These are phyloP conservation scores for Resseliella maxima DNA, from an alignment of 2,888 invertebrate species.

Conservation along the genomic window DNA sequence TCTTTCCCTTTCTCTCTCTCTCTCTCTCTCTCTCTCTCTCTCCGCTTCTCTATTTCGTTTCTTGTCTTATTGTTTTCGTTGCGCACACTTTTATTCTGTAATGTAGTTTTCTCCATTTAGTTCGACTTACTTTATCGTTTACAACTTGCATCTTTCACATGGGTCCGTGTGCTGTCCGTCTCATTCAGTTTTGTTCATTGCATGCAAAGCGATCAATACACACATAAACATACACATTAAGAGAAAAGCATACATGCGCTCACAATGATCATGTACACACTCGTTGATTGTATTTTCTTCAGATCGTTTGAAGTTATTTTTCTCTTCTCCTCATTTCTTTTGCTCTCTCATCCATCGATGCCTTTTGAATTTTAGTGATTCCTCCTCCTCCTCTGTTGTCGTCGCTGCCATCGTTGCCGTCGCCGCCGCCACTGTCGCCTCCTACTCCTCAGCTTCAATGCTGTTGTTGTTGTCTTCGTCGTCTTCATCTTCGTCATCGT, in stretches of 20 bases:
- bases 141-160: constrained; percentile 35
- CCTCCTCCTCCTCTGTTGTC: too few relatives aligned
- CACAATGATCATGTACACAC: neutral
- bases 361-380: constrained; percentile 39
- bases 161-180: neutral
- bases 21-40: too few relatives aligned
- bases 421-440: too few relatives aligned
- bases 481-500: too few relatives aligned
- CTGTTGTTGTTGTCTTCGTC: too few relatives aligned
- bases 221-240: neutral
- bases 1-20: too few relatives aligned
- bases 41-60: too few relatives aligned
- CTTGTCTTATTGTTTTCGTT: constrained; percentile 45
- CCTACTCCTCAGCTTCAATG: too few relatives aligned
- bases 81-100: constrained; percentile 52
- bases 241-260: neutral
- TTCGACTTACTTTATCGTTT: neutral
- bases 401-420: too few relatives aligned
- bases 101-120: constrained; percentile 36
- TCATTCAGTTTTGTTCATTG: neutral
- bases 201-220: constrained; percentile 5
- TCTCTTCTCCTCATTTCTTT: constrained; percentile 34
- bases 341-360: constrained; percentile 27
- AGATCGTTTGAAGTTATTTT: constrained; percentile 22
- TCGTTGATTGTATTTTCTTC: neutral